These are phyloP conservation scores for Hypanus sabinus DNA, from an alignment of 2,113 vertebrate species.

Conservation along the genomic window DNA sequence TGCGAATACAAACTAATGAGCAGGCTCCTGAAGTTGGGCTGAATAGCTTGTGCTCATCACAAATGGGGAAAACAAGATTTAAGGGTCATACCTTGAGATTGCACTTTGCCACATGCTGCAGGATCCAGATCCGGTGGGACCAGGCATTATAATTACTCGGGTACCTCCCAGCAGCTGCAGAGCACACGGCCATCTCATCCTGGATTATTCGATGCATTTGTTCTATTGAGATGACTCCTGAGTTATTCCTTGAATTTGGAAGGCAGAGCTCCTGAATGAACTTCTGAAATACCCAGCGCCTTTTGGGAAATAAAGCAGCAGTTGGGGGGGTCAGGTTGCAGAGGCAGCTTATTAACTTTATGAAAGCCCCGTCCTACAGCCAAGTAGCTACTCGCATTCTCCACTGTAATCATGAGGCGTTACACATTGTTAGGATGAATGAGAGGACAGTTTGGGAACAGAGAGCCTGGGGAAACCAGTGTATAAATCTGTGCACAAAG, in stretches of 20 bases:
- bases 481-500: neutral
- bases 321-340: conserved; percentile 15
- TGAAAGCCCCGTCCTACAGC: neutral
- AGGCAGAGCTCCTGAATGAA: conserved; percentile 66
- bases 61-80: neutral
- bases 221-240: conserved; percentile 55
- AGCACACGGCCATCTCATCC: conserved; percentile 85
- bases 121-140: conserved; percentile 96
- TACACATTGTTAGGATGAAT: neutral
- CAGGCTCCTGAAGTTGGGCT: neutral
- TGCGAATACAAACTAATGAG: no score
- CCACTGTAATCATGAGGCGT: neutral
- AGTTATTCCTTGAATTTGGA: conserved; percentile 50
- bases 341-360: neutral
- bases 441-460: no score
- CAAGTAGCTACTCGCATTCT: neutral
- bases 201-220: conserved; percentile 64
- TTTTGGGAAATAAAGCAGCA: conserved; percentile 43
- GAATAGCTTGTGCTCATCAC: neutral
- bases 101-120: conserved; percentile 80
- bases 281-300: conserved; percentile 87
- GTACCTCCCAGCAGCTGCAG: conserved; percentile 81
- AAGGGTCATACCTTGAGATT: conserved; percentile 69
- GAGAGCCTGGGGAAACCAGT: neutral
- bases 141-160: conserved; percentile 98